Evolutionary conservation across 2,113 vertebrate genomes (phyloP), one percentile per base, ranked within the genome.

Genomic region (Lates calcarifer): DNA sequence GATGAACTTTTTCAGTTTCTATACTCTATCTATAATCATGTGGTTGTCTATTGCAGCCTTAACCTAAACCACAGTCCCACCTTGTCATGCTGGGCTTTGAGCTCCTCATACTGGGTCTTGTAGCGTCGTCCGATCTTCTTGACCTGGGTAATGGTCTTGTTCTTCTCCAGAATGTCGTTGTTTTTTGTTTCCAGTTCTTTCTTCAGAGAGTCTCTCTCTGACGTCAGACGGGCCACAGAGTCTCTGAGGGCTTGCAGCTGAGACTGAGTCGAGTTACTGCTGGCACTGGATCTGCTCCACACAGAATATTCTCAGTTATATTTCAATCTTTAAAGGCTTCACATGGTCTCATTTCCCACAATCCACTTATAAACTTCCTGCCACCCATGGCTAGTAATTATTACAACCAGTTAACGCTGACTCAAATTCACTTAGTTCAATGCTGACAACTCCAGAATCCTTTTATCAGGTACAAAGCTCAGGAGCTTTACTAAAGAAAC

Each of bases 51-150:
- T 20, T 31, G 3, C 11, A 58, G 51, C 6, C 5, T n/a, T 20
- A 29, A 74, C 5, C 4, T 26, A 72, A 49, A 13, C 5, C 0
- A 0, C 22, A 17, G 7, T 26, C 47, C 15, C 84, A 97, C 98
- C 97, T 98, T 98, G 87, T 99, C 97, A 26, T 99, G 95, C 49
- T 97, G 96, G 18, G 87, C 95, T 91, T 98, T 99, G 49, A 99
- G 96, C 89, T 99, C 98, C 86, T 99, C 98, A 64, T 97, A 99
- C 0, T 99, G 98, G 62, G 96, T 98, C 93, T 99, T 99, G 90
- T 99, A 99, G 28, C 97, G 94, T 7, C 98, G 96, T 5, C 97
- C 98, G 0, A 99, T 98, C 95, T 99, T 99, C 94, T 98, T 99
- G 77, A 99, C 98, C 87, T 99, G 98, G 22, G 95, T 97, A 91